phyloP scores from a whole-genome alignment of 2,797 vertebrate genomes.

The Anniella stebbinsi region DNA sequence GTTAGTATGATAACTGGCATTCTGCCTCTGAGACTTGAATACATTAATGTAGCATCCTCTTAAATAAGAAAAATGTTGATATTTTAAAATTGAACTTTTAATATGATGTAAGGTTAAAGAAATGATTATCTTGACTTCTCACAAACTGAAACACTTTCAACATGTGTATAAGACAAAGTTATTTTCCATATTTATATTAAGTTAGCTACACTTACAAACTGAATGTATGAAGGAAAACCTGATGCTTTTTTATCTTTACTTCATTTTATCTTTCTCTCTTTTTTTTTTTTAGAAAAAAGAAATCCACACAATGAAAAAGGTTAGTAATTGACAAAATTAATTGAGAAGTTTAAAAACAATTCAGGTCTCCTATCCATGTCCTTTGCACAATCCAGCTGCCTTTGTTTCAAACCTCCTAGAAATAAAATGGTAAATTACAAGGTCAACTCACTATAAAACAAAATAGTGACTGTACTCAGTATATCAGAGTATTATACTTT shows the following conservation, averaged over 20 bases:
- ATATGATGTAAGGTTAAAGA: slow-evolving; percentile 32
- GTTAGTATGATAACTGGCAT: not conserved
- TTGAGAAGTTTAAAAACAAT: not conserved
- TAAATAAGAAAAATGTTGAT: slow-evolving; percentile 20
- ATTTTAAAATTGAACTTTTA: not conserved
- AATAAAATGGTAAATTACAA: not conserved
- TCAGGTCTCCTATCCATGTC: not conserved
- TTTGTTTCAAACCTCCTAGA: not conserved
- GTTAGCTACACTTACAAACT: slow-evolving; percentile 33
- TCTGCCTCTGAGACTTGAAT: not conserved
- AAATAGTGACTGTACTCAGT: not conserved
- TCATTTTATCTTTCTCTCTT: slow-evolving; percentile 64
- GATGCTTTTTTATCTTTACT: slow-evolving; percentile 55
- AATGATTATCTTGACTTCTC: slow-evolving; percentile 21
- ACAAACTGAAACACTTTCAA: not conserved
- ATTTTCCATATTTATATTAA: slow-evolving; percentile 25
- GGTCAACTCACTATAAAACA: not conserved
- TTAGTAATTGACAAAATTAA: slow-evolving; percentile 65
- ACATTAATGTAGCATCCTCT: not conserved
- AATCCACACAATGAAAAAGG: slow-evolving; percentile 78
- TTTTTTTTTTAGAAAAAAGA: slow-evolving; percentile 76
- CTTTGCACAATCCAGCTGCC: not conserved
- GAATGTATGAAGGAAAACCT: slow-evolving; percentile 28
- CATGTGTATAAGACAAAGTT: not conserved
- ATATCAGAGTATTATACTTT: not conserved